A percentile compares a stretch with the other conserved stretches of the same genome.
Evolutionary conservation across 2,113 vertebrate genomes (phyloP).

Genomic region (Xenus cinereus): DNA sequence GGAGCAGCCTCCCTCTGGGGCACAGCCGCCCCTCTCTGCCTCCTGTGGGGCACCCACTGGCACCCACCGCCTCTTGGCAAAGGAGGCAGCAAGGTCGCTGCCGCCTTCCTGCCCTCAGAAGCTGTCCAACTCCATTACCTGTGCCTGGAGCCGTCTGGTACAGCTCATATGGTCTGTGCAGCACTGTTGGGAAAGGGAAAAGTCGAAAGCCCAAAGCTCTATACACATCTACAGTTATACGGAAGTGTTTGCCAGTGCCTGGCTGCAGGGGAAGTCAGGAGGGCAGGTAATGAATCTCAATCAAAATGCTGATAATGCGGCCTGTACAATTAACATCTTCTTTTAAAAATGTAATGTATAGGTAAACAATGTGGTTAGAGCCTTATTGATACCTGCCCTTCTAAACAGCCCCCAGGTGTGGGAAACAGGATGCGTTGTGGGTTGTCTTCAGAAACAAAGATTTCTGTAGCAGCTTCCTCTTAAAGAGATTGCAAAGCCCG

Average conservation of each 20-base stretch:
- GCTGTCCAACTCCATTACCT: not conserved
- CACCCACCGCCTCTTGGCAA: not conserved
- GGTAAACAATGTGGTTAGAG: not conserved
- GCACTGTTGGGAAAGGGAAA: not conserved
- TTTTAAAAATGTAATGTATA: not conserved
- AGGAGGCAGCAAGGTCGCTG: not conserved
- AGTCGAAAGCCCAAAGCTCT: not conserved
- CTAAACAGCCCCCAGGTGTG: not conserved
- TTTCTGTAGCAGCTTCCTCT: not conserved
- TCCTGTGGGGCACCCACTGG: not conserved
- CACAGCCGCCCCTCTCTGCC: fast-evolving
- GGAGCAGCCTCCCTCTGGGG: not conserved
- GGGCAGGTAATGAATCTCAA: not conserved
- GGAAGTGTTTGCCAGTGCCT: not conserved
- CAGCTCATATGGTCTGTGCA: fast-evolving
- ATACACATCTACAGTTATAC: fast-evolving
- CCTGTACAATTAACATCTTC: not conserved
- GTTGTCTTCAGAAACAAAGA: not conserved
- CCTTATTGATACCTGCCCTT: not conserved
- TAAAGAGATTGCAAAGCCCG: not conserved
- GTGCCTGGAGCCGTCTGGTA: fast-evolving
- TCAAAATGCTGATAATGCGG: not conserved
- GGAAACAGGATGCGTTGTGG: fast-evolving
- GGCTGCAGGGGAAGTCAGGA: not conserved
- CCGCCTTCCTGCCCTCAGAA: not conserved